Base-by-base conservation (phyloP, 2,113 vertebrate species). In the Etia nguti region DNA sequence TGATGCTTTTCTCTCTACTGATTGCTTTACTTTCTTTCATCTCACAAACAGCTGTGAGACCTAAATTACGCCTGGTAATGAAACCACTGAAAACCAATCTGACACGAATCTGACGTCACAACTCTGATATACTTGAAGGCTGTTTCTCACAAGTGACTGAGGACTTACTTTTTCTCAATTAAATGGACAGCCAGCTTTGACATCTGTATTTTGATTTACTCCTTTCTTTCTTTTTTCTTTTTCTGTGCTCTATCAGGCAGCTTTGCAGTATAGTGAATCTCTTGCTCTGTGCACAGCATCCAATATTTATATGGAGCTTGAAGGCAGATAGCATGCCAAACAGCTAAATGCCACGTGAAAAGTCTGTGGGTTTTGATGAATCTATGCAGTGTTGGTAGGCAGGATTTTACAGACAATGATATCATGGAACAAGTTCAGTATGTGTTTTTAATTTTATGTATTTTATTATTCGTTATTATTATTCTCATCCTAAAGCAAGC, bases 31-130 rank as follows among this genome's bases (percentile, higher is more conserved):
- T 79, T 84, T 77, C 85, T 26, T 81, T n/a, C 46, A 29, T 52
- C 87, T 56, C 12, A 54, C 57, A 48, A 81, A 87, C 83, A 56
- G 43, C 73, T 82, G 86, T 20, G 52, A 79, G 82, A 57, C 56
- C 80, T 56, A 60, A 84, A 86, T 56, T 68, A 75, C 31, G 16
- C 48, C 43, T 18, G 9, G 73, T 80, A 77, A 89, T 81, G 85
- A 91, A 92, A 90, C 2, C 56, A 65, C 16, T 80, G 83, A 87
- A 86, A 86, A 73, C 41, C 60, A 54, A 83, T 88, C 65, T 86
- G 92, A 92, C 90, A 84, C 59, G 52, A 84, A 90, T 91, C 83
- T 92, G 83, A 93, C 80, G 59, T 80, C 82, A 90, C 9, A 6
- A 15, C 84, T 52, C 41, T 10, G 6, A 38, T 6, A 8, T 75